phyloP scores from a whole-genome alignment of 2,797 vertebrate species.

The Schizopygopsis pylzovi region DNA sequence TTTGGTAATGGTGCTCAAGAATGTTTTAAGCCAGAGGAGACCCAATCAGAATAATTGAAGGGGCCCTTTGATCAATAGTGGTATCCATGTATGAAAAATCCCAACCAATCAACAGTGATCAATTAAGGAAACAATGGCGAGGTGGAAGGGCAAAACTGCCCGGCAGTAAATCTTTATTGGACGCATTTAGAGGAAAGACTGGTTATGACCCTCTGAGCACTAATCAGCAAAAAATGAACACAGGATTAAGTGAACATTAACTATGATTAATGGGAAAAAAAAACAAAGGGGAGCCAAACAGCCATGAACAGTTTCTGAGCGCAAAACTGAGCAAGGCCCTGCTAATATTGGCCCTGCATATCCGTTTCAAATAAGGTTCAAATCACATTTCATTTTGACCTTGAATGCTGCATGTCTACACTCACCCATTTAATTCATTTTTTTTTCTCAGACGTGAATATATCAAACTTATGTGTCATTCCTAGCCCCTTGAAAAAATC shows the following conservation, averaged over 20 bases:
- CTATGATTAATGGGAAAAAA: constrained; percentile 74
- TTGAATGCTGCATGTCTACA: neutral
- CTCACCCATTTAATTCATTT: too few species aligned
- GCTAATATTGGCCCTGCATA: neutral
- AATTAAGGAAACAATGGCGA: constrained; percentile 80
- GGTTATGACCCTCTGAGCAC: constrained; percentile 59
- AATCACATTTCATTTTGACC: neutral
- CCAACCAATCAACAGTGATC: constrained; percentile 81
- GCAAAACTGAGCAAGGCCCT: neutral
- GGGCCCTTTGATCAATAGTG: constrained; percentile 82
- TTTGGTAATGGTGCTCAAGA: constrained; percentile 80
- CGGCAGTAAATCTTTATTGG: constrained; percentile 66
- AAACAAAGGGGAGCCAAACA: constrained; percentile 67
- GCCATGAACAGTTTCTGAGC: neutral
- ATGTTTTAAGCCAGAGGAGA: constrained; percentile 83
- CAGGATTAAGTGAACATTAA: constrained; percentile 74
- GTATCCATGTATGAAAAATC: constrained; percentile 77
- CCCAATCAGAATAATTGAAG: constrained; percentile 80
- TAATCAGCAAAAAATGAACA: constrained; percentile 70
- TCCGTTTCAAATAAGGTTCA: neutral
- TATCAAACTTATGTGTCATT: too few species aligned
- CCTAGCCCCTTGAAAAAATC: too few species aligned
- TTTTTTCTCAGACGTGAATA: too few species aligned
- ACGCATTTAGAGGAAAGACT: constrained; percentile 54
- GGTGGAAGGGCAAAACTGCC: constrained; percentile 68